phyloP scores from a whole-genome alignment of 2,888 invertebrate genomes.

The Fragum sueziense region DNA sequence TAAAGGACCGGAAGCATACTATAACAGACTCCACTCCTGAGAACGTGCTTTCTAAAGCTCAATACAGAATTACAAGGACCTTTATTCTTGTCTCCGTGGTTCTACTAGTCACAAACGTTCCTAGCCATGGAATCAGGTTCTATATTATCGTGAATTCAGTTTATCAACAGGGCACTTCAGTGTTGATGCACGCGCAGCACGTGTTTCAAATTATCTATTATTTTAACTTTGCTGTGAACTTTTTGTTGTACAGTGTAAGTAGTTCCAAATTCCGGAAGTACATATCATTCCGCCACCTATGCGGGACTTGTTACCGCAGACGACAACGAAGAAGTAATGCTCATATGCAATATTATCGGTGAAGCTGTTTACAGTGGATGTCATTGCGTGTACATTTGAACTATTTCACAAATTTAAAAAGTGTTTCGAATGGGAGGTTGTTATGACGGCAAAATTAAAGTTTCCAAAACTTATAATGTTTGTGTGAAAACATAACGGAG shows the following conservation, averaged over 20 bases:
- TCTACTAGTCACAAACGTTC: slow-evolving; percentile 73
- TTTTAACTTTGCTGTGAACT: slow-evolving; percentile 70
- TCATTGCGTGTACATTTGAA: too few species aligned
- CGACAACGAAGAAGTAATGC: slow-evolving; percentile 27
- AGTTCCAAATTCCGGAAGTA: slow-evolving; percentile 67
- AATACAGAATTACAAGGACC: slow-evolving; percentile 69
- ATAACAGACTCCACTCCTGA: slow-evolving; percentile 15
- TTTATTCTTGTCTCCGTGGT: slow-evolving; percentile 74
- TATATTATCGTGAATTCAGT: slow-evolving; percentile 64
- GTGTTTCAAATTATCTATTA: slow-evolving; percentile 70
- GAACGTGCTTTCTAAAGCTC: slow-evolving; percentile 64
- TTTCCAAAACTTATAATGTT: too few species aligned
- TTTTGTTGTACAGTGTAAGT: slow-evolving; percentile 68
- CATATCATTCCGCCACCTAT: slow-evolving; percentile 34
- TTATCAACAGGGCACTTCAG: slow-evolving; percentile 23
- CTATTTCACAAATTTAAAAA: too few species aligned
- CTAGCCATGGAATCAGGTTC: slow-evolving; percentile 74
- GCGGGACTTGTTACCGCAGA: slow-evolving; percentile 23
- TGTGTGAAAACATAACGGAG: too few species aligned
- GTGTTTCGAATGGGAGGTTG: too few species aligned
- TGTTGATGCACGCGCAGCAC: slow-evolving; percentile 62
- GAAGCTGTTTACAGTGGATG: too few species aligned
- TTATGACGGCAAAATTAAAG: too few species aligned
- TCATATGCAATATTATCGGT: slow-evolving; percentile 9
- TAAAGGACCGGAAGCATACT: slow-evolving; percentile 30